Evolutionary conservation across 2,888 invertebrate species (phyloP).

Genomic region (Melipona beecheii): DNA sequence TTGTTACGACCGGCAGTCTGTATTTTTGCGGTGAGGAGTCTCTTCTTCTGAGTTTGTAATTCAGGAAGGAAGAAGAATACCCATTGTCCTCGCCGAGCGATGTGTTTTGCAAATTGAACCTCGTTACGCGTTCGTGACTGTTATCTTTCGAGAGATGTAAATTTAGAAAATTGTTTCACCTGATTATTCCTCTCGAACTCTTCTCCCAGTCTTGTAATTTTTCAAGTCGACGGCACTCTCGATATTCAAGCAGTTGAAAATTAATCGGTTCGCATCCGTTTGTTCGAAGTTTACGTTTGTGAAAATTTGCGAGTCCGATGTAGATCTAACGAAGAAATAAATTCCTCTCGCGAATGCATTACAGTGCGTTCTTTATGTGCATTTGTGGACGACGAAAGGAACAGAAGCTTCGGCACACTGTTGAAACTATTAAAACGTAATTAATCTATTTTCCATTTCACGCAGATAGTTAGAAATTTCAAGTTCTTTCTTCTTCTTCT

Average conservation of each 20-base stretch:
- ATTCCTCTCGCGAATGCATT: too few relatives aligned
- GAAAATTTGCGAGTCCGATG: too few relatives aligned
- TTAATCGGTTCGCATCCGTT: not conserved
- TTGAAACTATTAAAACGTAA: too few relatives aligned
- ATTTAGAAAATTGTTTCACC: not conserved
- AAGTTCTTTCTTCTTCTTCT: too few relatives aligned
- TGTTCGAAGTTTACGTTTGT: too few relatives aligned
- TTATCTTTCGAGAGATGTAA: not conserved
- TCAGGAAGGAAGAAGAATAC: slow-evolving; percentile 28
- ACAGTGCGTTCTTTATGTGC: too few relatives aligned
- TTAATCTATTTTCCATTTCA: too few relatives aligned
- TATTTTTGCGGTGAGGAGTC: slow-evolving; percentile 44
- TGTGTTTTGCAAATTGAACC: slow-evolving; percentile 30
- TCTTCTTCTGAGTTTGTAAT: slow-evolving; percentile 34
- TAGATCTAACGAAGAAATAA: too few relatives aligned
- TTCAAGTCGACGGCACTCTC: not conserved
- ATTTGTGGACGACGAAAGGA: not conserved
- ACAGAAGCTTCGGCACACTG: not conserved
- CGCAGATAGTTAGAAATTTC: not conserved
- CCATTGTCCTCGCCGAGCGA: slow-evolving; percentile 10
- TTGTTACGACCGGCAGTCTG: slow-evolving; percentile 57
- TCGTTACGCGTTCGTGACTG: not conserved
- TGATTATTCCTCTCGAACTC: not conserved
- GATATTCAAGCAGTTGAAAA: not conserved
- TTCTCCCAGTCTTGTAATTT: not conserved